Evolutionary conservation across 2,888 invertebrate genomes (phyloP).

Genomic region (Orthonevra nobilis): DNA sequence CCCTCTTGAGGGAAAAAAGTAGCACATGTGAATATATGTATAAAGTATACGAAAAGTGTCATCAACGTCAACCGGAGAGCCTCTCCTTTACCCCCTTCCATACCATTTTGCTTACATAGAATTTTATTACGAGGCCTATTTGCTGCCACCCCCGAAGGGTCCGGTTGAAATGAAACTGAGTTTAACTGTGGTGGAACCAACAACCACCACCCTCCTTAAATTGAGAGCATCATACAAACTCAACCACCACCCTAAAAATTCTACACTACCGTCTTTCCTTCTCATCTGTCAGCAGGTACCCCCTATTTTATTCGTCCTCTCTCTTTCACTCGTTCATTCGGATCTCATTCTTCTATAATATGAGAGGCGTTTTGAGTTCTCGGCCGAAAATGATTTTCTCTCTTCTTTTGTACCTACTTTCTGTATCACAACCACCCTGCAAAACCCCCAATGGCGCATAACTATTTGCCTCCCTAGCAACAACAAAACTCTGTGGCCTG

Average conservation of each 20-base stretch:
- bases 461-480: constrained; percentile 53
- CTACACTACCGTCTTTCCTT: constrained; percentile 13
- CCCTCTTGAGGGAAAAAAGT: constrained; percentile 20
- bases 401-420: constrained; percentile 39
- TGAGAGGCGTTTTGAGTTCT: constrained; percentile 56
- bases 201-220: constrained; percentile 40
- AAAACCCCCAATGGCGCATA: constrained; percentile 7
- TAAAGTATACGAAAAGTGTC: constrained; percentile 52
- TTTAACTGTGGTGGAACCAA: constrained; percentile 7
- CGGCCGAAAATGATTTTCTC: constrained; percentile 58
- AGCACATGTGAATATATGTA: constrained; percentile 14
- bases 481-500: constrained; percentile 43
- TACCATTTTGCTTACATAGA: constrained; percentile 49
- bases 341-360: constrained; percentile 26
- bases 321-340: constrained; percentile 5
- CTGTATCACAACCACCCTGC: constrained; percentile 25
- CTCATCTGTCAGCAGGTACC: constrained; percentile 14
- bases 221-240: constrained; percentile 46
- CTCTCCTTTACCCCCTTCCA: constrained; percentile 33
- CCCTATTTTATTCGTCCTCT: too few relatives aligned
- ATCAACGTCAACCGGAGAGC: constrained; percentile 58
- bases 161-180: constrained; percentile 28
- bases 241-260: constrained; percentile 9
- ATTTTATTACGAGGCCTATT: constrained; percentile 67
- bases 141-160: constrained; percentile 54